Evolutionary conservation across 2,888 invertebrate species (phyloP).

Genomic region (Lycaena phlaeas): DNA sequence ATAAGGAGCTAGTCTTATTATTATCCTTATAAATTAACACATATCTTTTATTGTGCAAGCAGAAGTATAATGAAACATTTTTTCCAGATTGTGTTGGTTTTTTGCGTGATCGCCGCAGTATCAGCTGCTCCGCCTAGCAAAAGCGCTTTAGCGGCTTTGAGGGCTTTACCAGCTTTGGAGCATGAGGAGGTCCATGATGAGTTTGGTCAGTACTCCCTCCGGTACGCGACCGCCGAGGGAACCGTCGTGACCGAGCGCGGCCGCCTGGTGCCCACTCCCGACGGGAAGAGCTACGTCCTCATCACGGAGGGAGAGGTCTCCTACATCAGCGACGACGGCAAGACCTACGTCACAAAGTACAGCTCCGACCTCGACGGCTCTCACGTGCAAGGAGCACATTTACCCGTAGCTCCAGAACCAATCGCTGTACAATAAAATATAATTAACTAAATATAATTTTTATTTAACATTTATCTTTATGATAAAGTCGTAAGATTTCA

Average conservation of each 20-base stretch:
- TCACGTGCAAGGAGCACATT: constrained; percentile 33
- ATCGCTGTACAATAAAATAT: not conserved
- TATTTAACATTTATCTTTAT: too few species aligned
- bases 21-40: too few species aligned
- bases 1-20: too few species aligned
- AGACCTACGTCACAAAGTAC: constrained; percentile 37
- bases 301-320: constrained; percentile 39
- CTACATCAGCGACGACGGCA: constrained; percentile 39
- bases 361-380: constrained; percentile 36
- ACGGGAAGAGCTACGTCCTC: constrained; percentile 30
- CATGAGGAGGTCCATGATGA: constrained; percentile 39
- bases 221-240: constrained; percentile 41
- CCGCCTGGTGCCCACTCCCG: constrained; percentile 29
- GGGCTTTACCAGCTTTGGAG: constrained; percentile 12
- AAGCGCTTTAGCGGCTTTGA: constrained; percentile 9
- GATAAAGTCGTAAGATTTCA: too few species aligned
- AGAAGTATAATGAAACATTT: not conserved
- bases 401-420: constrained; percentile 18
- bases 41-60: too few species aligned
- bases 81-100: constrained; percentile 29
- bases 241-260: constrained; percentile 35
- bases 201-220: constrained; percentile 34
- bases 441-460: too few species aligned
- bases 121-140: constrained; percentile 23
- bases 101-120: constrained; percentile 26